Base-by-base conservation (phyloP, 2,797 vertebrate species). In the Agapornis canus region DNA sequence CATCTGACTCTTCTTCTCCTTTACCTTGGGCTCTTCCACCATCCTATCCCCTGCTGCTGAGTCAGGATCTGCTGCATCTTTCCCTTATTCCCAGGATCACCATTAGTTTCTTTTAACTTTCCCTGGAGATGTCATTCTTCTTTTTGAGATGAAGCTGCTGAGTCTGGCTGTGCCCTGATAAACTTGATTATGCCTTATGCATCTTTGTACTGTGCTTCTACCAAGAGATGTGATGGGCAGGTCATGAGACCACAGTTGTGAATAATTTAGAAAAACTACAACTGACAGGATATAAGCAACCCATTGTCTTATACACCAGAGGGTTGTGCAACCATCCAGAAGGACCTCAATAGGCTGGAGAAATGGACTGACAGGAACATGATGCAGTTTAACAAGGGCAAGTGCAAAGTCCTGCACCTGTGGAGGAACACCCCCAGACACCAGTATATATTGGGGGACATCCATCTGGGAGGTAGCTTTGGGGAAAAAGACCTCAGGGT, bases 361-460 rank as follows among this genome's bases (percentile, higher is more conserved):
- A 61, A 75, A 43, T 20, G 9, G 27, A 45, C 32, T 86, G 71
- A 12, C 14, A n/a, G 32, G 49, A 85, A 23, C 2, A 3, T 43
- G 19, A 32, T 3, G 5, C 43, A 59, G 52, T 45, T 89, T 45
- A 40, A 31, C 31, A 52, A 59, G 75, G 52, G 35, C 3, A 23
- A 52, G 13, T 63, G 19, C 25, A 8, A 52, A 79, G 42, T 86
- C 39, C 13, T 63, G 19, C 29, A 45, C 23, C 57, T 57, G 43
- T 10, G 35, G n/a, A 66, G 18, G 27, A 75, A 5, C 20, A 78
- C 0, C 13, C 8, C 13, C 1, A 1, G 61, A 15, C 26, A 63
- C 31, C 20, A 22, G 39, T 70, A 12, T 37, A 2, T 31, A 11
- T 43, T 42, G 71, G n/a, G 51, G 9, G 4, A 0, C 0, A 1